Evolutionary conservation across 2,113 vertebrate genomes (phyloP).

Genomic region (Carassius carassius): DNA sequence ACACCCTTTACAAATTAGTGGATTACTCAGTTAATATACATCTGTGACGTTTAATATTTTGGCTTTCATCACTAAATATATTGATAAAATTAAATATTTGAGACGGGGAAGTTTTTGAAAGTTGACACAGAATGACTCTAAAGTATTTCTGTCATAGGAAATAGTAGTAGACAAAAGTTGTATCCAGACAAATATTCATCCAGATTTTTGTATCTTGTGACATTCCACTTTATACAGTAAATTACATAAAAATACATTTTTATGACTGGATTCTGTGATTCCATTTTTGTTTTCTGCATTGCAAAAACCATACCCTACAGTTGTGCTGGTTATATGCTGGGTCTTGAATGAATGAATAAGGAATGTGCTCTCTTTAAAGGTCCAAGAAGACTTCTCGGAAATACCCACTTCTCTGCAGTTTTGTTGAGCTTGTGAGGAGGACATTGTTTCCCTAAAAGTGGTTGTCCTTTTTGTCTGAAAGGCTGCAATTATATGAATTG

Average conservation of each 20-base stretch:
- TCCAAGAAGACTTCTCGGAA: background rate
- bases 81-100: too few relatives aligned
- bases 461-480: conserved; percentile 20
- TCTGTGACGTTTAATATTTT: too few relatives aligned
- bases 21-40: too few relatives aligned
- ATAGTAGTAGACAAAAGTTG: too few relatives aligned
- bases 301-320: background rate
- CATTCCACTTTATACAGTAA: background rate
- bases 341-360: background rate
- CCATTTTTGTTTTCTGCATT: background rate
- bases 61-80: too few relatives aligned
- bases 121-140: too few relatives aligned
- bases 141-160: too few relatives aligned
- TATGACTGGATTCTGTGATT: background rate
- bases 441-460: background rate
- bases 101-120: too few relatives aligned
- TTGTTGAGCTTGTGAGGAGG: conserved; percentile 18
- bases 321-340: background rate
- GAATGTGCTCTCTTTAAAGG: conserved; percentile 22
- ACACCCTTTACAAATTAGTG: too few relatives aligned
- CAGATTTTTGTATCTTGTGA: background rate
- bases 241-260: background rate
- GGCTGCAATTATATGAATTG: conserved; percentile 23
- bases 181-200: too few relatives aligned
- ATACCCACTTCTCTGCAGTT: background rate